phyloP scores from a whole-genome alignment of 2,888 invertebrate species.

The Limulus polyphemus region DNA sequence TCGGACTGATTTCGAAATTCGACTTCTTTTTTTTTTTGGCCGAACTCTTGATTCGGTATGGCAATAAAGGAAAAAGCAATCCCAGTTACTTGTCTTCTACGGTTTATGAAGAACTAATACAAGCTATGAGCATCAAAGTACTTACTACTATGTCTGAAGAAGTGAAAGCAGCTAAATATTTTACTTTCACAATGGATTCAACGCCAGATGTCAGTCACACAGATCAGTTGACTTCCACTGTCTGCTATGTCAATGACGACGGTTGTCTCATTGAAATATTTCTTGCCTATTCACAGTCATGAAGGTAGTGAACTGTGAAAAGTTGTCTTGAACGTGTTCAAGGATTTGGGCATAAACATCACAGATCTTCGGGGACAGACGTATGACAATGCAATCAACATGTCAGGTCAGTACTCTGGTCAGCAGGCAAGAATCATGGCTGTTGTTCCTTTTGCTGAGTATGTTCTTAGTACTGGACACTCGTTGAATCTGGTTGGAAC shows the following conservation, averaged over 20 bases:
- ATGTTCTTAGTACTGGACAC: not conserved
- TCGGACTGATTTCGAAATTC: slow-evolving; percentile 28
- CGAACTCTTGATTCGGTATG: slow-evolving; percentile 28
- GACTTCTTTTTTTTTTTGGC: slow-evolving; percentile 31
- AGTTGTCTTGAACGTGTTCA: too few relatives aligned
- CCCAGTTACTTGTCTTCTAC: slow-evolving; percentile 11
- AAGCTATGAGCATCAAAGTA: slow-evolving; percentile 6
- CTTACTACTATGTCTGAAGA: not conserved
- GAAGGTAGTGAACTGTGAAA: too few relatives aligned
- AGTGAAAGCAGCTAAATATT: not conserved
- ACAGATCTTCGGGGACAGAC: too few relatives aligned
- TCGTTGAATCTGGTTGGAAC: not conserved
- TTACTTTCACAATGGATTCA: slow-evolving; percentile 16
- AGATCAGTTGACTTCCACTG: slow-evolving; percentile 17
- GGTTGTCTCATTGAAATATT: not conserved
- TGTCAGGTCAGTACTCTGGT: too few relatives aligned
- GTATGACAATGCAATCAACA: too few relatives aligned
- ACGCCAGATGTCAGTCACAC: slow-evolving; percentile 18
- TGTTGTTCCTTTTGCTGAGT: not conserved
- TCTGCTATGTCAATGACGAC: slow-evolving; percentile 7
- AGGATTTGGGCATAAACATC: too few relatives aligned
- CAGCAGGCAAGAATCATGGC: not conserved
- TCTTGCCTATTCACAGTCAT: not conserved
- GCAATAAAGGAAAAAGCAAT: slow-evolving; percentile 28
- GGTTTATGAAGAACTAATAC: slow-evolving; percentile 32